phyloP scores from a whole-genome alignment of 2,888 invertebrate species.

The Cosmopolites sordidus region DNA sequence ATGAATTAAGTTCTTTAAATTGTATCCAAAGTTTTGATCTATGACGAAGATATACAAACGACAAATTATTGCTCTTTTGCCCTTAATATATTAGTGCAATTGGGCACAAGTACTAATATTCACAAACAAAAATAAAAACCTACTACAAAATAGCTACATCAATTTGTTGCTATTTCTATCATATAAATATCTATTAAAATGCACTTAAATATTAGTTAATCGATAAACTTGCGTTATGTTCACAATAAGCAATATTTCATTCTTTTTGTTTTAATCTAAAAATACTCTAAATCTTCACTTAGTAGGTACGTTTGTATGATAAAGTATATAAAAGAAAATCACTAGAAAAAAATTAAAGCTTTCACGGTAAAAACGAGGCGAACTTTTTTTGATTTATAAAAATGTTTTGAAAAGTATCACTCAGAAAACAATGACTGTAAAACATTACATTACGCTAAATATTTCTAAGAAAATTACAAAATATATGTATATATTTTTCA shows the following conservation, averaged over 20 bases:
- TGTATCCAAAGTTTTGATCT: too few relatives aligned
- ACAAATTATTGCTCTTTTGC: too few relatives aligned
- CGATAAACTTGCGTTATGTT: constrained; percentile 15
- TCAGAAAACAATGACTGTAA: too few relatives aligned
- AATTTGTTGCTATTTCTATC: constrained; percentile 7
- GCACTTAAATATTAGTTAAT: constrained; percentile 11
- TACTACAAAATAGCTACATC: constrained; percentile 9
- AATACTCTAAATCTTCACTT: constrained; percentile 9
- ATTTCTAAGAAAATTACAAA: too few relatives aligned
- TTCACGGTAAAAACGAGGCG: too few relatives aligned
- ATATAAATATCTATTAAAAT: constrained; percentile 8
- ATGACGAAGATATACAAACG: too few relatives aligned
- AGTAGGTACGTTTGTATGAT: constrained; percentile 20
- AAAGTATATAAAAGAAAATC: constrained; percentile 16
- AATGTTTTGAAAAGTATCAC: neutral
- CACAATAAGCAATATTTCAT: constrained; percentile 15
- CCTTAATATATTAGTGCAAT: neutral
- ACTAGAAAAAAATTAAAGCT: constrained; percentile 26
- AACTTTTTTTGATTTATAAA: constrained; percentile 1
- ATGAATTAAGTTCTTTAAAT: too few relatives aligned
- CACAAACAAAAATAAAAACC: neutral
- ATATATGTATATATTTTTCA: too few relatives aligned
- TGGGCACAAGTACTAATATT: neutral
- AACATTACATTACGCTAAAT: too few relatives aligned
- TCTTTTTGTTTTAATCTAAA: neutral